Evolutionary conservation across 92 coral and sea anemone genomes (phyloP).

Genomic region (Porites lobata): DNA sequence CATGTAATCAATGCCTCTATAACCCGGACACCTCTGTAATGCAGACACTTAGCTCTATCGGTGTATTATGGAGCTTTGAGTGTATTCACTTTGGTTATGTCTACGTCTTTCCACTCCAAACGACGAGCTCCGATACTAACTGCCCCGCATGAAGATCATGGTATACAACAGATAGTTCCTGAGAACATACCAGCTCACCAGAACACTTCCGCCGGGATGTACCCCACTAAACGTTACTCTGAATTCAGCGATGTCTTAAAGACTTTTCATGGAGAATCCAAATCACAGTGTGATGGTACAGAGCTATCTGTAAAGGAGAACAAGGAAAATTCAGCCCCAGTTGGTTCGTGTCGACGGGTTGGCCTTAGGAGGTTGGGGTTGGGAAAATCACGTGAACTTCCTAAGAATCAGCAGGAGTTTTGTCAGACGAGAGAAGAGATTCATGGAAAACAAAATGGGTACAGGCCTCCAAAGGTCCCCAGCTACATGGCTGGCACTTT

Average conservation of each 20-base stretch:
- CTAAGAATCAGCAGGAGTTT: neutral
- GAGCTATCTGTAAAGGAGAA: neutral
- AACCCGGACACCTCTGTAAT: too few species aligned
- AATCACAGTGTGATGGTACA: neutral
- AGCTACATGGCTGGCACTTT: neutral
- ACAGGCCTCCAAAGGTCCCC: constrained; percentile 34
- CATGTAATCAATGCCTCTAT: too few species aligned
- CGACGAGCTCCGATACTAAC: constrained; percentile 24
- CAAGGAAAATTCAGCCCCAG: neutral
- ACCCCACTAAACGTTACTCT: neutral
- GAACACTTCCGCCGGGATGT: neutral
- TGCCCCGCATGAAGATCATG: constrained; percentile 5
- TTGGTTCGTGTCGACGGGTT: constrained; percentile 17
- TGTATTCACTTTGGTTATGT: too few species aligned
- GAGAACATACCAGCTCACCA: neutral
- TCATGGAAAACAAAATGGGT: neutral
- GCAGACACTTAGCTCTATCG: too few species aligned
- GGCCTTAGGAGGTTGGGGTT: constrained; percentile 39
- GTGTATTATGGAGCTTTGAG: too few species aligned
- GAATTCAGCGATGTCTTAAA: neutral
- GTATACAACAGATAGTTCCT: neutral
- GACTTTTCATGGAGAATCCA: too few species aligned
- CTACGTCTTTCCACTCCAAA: constrained; percentile 2
- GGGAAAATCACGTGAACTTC: constrained; percentile 9
- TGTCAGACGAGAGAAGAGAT: neutral